Conservation (phyloP, 2,888 invertebrate species). For the Drosophila mercatorum region DNA sequence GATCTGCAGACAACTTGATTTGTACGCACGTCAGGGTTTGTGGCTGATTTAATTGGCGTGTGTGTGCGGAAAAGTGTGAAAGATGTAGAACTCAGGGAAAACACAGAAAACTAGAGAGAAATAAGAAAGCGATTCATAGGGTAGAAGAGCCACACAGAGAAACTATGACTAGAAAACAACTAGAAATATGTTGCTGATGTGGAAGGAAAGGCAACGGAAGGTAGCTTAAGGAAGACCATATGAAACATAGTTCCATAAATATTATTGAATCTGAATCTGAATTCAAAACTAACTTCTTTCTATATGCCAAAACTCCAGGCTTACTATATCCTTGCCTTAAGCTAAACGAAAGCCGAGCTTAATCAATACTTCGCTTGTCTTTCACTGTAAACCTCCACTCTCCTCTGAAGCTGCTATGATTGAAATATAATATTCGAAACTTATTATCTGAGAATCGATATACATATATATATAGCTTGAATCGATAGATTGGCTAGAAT, state of each 20-base stretch:
- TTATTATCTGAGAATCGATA: neutral
- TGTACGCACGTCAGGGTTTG: conserved; percentile 67
- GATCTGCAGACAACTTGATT: conserved; percentile 48
- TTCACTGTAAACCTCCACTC: no score
- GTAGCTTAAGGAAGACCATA: neutral
- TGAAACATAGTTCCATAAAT: no score
- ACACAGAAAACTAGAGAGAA: conserved; percentile 4
- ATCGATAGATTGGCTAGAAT: neutral
- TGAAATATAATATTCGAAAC: neutral
- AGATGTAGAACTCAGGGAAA: conserved; percentile 41
- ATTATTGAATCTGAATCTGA: no score
- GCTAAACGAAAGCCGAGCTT: no score
- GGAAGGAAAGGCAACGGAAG: neutral
- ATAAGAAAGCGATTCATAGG: conserved; percentile 21
- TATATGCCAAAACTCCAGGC: no score
- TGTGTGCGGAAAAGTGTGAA: conserved; percentile 36
- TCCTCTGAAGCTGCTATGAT: no score
- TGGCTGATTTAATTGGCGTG: conserved; percentile 65
- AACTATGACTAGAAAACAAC: conserved; percentile 2
- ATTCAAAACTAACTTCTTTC: no score
- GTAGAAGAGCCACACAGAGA: neutral
- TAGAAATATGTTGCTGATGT: conserved; percentile 40
- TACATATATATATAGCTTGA: neutral
- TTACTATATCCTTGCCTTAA: no score
- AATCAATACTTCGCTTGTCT: no score